These are phyloP conservation scores for Enteromius unitaeniatus DNA, from an alignment of 2,797 vertebrate species.

Conservation along the genomic window DNA sequence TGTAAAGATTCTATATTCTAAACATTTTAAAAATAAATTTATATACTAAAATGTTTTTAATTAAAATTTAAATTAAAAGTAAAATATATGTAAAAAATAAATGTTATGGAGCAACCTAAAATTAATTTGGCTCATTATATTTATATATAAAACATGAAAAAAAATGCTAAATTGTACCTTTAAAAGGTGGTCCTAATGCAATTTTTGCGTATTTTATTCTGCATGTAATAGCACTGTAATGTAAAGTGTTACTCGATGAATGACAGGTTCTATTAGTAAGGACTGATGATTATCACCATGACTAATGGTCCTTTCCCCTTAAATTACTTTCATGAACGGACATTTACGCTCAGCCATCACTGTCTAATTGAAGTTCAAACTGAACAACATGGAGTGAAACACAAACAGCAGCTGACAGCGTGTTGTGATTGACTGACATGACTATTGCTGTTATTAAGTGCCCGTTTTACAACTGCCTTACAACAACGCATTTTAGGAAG, in stretches of 20 bases:
- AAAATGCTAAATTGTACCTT: not conserved
- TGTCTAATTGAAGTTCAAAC: not conserved
- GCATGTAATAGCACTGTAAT: not conserved
- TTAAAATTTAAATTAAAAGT: too few species aligned
- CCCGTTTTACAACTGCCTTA: not conserved
- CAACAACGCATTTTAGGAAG: not conserved
- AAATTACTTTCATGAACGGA: not conserved
- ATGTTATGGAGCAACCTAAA: not conserved
- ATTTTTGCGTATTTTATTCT: not conserved
- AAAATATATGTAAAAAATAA: not conserved
- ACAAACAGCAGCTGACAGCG: not conserved
- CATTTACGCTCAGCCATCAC: not conserved
- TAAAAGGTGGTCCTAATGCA: not conserved
- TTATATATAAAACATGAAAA: not conserved
- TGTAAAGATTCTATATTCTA: not conserved
- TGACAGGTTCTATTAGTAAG: not conserved
- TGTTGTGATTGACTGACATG: not conserved
- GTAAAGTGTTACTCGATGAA: not conserved
- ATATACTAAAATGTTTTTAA: not conserved
- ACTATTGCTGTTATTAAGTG: slow-evolving; percentile 4
- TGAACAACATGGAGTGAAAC: not conserved
- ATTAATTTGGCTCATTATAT: not conserved
- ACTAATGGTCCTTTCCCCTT: not conserved
- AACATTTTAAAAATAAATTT: not conserved
- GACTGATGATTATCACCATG: not conserved